Percentiles rank a stretch among this genome's conserved stretches.
phyloP scores from a whole-genome alignment of 2,888 invertebrate species.

The Diachrysia chrysitis region DNA sequence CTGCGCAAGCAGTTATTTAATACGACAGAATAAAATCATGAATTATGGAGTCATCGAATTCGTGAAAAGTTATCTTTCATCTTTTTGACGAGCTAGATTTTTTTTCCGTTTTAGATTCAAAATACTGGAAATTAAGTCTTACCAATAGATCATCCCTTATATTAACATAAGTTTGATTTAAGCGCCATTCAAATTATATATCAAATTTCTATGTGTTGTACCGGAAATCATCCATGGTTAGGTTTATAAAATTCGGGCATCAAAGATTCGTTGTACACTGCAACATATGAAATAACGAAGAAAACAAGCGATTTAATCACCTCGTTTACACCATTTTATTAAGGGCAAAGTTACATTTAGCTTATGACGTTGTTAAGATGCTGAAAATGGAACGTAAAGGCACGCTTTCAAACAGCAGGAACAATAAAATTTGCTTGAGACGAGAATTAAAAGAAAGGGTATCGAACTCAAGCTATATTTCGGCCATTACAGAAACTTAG shows the following conservation, averaged over 20 bases:
- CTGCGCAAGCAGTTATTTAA: slow-evolving; percentile 3
- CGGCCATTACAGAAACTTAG: not conserved
- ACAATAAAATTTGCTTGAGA: slow-evolving; percentile 4
- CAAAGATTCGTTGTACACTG: too few relatives aligned
- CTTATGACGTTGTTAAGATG: slow-evolving; percentile 4
- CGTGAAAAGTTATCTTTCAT: not conserved
- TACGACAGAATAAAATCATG: not conserved
- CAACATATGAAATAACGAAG: not conserved
- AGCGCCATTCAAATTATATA: too few relatives aligned
- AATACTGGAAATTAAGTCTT: too few relatives aligned
- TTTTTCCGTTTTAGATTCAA: too few relatives aligned
- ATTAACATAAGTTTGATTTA: too few relatives aligned
- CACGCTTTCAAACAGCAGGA: not conserved
- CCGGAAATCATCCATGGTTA: too few relatives aligned
- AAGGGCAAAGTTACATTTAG: not conserved
- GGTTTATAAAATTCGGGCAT: too few relatives aligned
- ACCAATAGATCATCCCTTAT: too few relatives aligned
- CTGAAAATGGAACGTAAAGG: slow-evolving; percentile 4
- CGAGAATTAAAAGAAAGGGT: not conserved
- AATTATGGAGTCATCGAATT: slow-evolving; percentile 1
- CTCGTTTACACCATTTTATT: not conserved
- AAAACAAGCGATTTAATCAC: not conserved
- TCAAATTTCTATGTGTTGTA: too few relatives aligned
- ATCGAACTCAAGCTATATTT: not conserved
- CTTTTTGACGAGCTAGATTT: too few relatives aligned